A percentile compares a stretch with the other conserved stretches of the same genome.
phyloP scores from a whole-genome alignment of 2,113 vertebrate genomes.

The Lepidothrix coronata region DNA sequence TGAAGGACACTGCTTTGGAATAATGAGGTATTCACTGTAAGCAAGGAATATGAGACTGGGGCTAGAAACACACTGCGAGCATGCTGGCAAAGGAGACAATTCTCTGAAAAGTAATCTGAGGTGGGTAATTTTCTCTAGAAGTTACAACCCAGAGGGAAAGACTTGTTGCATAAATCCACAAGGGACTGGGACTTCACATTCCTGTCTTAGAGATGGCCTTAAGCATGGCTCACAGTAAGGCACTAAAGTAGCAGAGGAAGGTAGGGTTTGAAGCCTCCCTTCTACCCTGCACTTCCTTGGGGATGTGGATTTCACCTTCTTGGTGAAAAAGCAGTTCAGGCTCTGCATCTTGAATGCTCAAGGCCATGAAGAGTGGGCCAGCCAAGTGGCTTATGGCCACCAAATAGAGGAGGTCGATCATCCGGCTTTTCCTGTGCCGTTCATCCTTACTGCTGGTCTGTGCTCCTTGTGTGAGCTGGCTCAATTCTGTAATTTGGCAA shows the following conservation, averaged over 20 bases:
- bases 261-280: neutral
- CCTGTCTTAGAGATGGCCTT: neutral
- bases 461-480: neutral
- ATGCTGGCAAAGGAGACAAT: neutral
- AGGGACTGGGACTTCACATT: neutral
- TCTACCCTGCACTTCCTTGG: neutral
- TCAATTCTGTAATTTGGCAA: neutral
- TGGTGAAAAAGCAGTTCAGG: neutral
- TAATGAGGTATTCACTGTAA: neutral
- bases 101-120: neutral
- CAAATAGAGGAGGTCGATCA: neutral
- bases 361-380: neutral
- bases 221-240: neutral
- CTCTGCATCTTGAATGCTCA: neutral
- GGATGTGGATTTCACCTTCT: neutral
- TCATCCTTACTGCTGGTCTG: neutral
- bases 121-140: neutral
- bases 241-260: neutral
- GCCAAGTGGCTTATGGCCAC: neutral
- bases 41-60: neutral
- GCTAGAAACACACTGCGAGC: neutral
- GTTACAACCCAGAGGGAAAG: neutral
- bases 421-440: neutral
- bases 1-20: conserved; percentile 9
- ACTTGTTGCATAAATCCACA: neutral